These are phyloP conservation scores for Cenopis cana DNA, from an alignment of 2,888 invertebrate species.

Conservation along the genomic window DNA sequence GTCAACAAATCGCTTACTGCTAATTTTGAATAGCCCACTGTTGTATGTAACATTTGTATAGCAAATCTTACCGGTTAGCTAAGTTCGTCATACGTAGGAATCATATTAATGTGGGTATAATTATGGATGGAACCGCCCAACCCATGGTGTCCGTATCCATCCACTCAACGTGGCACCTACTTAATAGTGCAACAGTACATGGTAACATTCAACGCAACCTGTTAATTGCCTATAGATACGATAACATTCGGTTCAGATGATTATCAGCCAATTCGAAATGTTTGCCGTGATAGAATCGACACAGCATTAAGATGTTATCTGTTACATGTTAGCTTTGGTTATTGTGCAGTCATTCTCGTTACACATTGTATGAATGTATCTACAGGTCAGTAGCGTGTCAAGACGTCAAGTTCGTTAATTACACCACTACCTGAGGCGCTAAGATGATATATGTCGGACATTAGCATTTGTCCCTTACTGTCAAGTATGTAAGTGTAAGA, in stretches of 20 bases:
- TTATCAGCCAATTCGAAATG: conserved; percentile 18
- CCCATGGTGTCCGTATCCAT: too few relatives aligned
- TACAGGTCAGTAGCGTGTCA: conserved; percentile 8
- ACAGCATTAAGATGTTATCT: conserved; percentile 29
- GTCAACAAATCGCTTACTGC: too few relatives aligned
- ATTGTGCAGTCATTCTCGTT: conserved; percentile 22
- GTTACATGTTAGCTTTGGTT: conserved; percentile 22
- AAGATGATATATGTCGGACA: too few relatives aligned
- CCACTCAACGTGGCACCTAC: not conserved
- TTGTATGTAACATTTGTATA: too few relatives aligned
- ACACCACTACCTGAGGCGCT: not conserved
- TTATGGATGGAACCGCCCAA: too few relatives aligned
- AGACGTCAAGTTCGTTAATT: conserved; percentile 4
- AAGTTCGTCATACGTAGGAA: too few relatives aligned
- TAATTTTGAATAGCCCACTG: too few relatives aligned
- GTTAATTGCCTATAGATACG: conserved; percentile 26
- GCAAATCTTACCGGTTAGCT: too few relatives aligned
- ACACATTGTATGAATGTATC: not conserved
- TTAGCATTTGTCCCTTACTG: too few relatives aligned
- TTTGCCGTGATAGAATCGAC: conserved; percentile 24
- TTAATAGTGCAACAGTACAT: not conserved
- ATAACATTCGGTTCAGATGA: conserved; percentile 26
- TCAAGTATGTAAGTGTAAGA: too few relatives aligned
- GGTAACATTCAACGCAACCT: conserved; percentile 9
- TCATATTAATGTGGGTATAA: too few relatives aligned